Conservation (phyloP, 2,113 vertebrate genomes). For the Erythrocercus mccallii region DNA sequence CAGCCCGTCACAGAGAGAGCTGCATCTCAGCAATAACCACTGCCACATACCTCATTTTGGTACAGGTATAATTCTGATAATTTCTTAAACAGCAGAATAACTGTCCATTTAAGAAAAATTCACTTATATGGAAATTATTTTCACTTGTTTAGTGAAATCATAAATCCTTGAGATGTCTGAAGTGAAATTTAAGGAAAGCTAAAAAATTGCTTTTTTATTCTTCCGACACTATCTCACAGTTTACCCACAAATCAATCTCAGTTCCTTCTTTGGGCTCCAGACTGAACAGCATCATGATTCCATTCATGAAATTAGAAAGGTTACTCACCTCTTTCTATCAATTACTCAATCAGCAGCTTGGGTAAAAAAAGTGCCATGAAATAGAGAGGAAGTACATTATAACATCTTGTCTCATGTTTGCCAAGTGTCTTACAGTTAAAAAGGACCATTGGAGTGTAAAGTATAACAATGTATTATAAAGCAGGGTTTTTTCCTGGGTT, state of each 20-base stretch:
- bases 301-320: neutral
- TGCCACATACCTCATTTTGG: neutral
- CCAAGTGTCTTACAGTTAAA: neutral
- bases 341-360: neutral
- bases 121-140: neutral
- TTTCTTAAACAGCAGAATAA: neutral
- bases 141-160: neutral
- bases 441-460: neutral
- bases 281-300: neutral
- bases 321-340: neutral
- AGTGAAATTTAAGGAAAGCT: neutral
- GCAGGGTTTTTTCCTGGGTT: neutral
- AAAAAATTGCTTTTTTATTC: neutral
- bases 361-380: neutral
- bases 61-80: neutral
- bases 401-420: neutral
- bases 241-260: neutral
- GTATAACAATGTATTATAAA: neutral
- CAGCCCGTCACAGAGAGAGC: neutral
- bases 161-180: neutral
- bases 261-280: neutral
- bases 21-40: neutral
- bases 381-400: neutral
- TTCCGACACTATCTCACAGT: neutral
- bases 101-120: neutral